These are phyloP conservation scores for Phylloscopus trochilus DNA, from an alignment of 2,113 vertebrate genomes.

Conservation along the genomic window DNA sequence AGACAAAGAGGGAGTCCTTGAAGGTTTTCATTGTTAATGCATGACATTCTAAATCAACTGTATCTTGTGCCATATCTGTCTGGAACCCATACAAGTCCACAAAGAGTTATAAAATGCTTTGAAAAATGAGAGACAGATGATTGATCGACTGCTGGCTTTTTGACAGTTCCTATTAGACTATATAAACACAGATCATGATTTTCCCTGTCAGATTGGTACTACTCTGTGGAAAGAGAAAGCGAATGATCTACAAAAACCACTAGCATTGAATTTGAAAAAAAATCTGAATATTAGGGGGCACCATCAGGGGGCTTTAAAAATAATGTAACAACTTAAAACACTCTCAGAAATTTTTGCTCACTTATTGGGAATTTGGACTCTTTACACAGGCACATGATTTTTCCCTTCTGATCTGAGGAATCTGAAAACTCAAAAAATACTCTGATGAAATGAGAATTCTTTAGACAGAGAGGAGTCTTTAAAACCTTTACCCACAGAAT, in stretches of 20 bases:
- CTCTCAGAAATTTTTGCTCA: neutral
- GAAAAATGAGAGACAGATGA: neutral
- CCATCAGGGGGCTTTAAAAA: neutral
- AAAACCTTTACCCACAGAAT: neutral
- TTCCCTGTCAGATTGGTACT: neutral
- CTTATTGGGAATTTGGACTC: neutral
- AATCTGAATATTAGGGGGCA: neutral
- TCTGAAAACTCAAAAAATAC: neutral
- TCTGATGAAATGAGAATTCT: neutral
- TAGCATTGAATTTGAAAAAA: neutral
- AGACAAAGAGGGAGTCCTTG: neutral
- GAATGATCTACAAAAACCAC: neutral
- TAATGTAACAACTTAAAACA: neutral
- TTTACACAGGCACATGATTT: neutral
- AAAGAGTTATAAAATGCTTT: neutral
- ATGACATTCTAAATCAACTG: neutral
- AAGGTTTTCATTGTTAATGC: neutral
- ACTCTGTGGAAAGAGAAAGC: neutral
- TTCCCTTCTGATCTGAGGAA: neutral
- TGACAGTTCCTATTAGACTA: constrained; percentile 17
- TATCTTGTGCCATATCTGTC: neutral
- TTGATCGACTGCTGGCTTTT: neutral
- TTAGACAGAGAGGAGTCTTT: neutral
- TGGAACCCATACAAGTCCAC: neutral
- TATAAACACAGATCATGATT: constrained; percentile 2